phyloP scores from a whole-genome alignment of 2,797 vertebrate genomes.

The Brachymystax lenok region DNA sequence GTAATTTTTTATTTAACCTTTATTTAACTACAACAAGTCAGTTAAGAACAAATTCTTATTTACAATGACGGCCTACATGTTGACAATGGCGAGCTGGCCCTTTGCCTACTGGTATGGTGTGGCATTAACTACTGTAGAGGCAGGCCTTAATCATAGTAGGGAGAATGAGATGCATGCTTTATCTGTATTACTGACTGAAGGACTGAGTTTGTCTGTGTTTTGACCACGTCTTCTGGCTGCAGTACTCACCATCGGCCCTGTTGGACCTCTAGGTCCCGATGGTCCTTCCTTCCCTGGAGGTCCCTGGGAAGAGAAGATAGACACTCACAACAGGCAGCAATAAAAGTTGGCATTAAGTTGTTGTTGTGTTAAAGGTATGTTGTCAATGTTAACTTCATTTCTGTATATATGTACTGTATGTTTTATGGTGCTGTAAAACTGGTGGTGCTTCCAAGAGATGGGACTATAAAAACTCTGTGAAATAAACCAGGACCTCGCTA shows the following conservation, averaged over 20 bases:
- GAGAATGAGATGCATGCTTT: conserved; percentile 52
- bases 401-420: no score
- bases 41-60: no score
- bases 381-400: not conserved
- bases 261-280: conserved; percentile 93
- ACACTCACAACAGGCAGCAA: conserved; percentile 43
- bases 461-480: not conserved
- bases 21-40: no score
- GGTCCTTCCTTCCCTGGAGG: conserved; percentile 95
- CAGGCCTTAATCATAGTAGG: conserved; percentile 58
- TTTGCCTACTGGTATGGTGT: conserved; percentile 52
- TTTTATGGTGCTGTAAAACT: no score
- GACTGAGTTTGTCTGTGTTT: conserved; percentile 25
- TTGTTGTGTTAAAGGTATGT: not conserved
- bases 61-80: conserved; percentile 47
- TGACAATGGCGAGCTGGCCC: conserved; percentile 52
- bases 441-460: not conserved
- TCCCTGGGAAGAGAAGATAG: conserved; percentile 79
- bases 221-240: conserved; percentile 12
- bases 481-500: not conserved
- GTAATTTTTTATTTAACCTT: no score
- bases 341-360: not conserved
- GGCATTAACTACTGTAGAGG: conserved; percentile 59
- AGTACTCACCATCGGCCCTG: conserved; percentile 88
- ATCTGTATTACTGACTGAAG: conserved; percentile 35